Percentiles rank a stretch among this genome's conserved stretches.
phyloP scores from a whole-genome alignment of 1,140 invertebrate species.

The Eueides isabella region DNA sequence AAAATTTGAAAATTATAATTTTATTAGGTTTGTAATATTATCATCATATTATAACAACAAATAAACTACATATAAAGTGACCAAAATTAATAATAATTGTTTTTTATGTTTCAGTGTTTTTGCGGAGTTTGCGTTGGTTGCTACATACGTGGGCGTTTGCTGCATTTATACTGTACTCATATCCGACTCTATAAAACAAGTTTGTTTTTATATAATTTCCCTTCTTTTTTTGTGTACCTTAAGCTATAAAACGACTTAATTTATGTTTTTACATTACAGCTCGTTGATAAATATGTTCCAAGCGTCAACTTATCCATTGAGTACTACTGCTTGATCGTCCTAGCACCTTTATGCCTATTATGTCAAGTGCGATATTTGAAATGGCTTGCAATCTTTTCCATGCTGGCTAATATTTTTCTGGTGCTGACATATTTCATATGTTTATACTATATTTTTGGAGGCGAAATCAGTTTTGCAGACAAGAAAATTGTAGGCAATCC shows the following conservation, averaged over 20 bases:
- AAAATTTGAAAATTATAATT: too few relatives aligned
- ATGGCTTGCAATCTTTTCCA: constrained; percentile 89
- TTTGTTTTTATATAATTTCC: constrained; percentile 34
- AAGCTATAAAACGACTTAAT: background rate
- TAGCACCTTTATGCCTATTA: constrained; percentile 84
- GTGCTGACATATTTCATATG: constrained; percentile 86
- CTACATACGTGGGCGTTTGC: constrained; percentile 87
- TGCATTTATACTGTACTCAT: constrained; percentile 92
- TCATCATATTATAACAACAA: too few relatives aligned
- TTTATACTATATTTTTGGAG: constrained; percentile 88
- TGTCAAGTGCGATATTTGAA: constrained; percentile 88
- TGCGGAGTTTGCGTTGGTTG: constrained; percentile 85
- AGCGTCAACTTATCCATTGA: constrained; percentile 65
- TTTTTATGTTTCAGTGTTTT: constrained; percentile 79
- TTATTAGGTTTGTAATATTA: too few relatives aligned
- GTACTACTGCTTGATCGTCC: constrained; percentile 84
- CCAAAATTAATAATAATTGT: background rate
- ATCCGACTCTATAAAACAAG: constrained; percentile 83
- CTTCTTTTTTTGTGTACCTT: background rate
- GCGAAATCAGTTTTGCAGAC: constrained; percentile 71
- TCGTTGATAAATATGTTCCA: constrained; percentile 72
- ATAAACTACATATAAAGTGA: too few relatives aligned
- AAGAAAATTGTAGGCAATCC: constrained; percentile 71
- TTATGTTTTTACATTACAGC: constrained; percentile 58
- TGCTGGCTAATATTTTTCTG: constrained; percentile 87